These are phyloP conservation scores for Tadarida brasiliensis DNA, from an alignment of 2,797 vertebrate species.

Conservation along the genomic window DNA sequence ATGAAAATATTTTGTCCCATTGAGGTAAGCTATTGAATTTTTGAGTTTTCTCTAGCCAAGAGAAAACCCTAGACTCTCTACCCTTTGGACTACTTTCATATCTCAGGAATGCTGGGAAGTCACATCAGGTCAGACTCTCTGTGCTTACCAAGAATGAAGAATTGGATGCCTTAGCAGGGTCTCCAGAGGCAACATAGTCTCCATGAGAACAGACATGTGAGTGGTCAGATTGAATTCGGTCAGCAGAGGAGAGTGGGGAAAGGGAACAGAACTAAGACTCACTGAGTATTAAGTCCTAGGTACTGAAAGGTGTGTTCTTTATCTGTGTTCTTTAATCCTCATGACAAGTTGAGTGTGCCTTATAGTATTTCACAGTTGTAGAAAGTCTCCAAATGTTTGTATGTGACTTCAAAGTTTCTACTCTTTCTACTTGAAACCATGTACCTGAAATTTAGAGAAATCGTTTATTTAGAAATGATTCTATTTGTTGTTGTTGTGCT, in stretches of 20 bases:
- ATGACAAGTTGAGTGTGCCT: rapidly evolving
- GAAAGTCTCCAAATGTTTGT: neutral
- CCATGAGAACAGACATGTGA: neutral
- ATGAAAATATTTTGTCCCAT: neutral
- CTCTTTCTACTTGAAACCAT: neutral
- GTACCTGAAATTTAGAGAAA: conserved; percentile 4
- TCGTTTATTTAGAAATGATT: neutral
- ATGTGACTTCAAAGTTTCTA: neutral
- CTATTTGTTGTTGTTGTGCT: conserved; percentile 14
- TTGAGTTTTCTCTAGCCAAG: neutral
- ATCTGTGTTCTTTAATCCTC: neutral
- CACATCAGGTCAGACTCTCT: neutral
- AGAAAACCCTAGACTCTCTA: neutral
- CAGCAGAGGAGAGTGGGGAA: neutral
- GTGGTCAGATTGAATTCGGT: neutral
- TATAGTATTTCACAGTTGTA: neutral
- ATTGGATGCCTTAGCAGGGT: neutral
- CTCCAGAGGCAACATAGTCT: neutral
- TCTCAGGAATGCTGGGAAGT: neutral
- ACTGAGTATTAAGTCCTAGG: neutral
- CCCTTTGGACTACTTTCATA: neutral
- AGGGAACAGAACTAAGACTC: neutral
- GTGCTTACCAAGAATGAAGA: neutral
- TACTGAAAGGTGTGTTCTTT: neutral
- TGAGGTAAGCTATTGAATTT: neutral